Evolutionary conservation across 2,113 vertebrate species (phyloP), one percentile per base, ranked within the genome.

Genomic region (Notothenia coriiceps): DNA sequence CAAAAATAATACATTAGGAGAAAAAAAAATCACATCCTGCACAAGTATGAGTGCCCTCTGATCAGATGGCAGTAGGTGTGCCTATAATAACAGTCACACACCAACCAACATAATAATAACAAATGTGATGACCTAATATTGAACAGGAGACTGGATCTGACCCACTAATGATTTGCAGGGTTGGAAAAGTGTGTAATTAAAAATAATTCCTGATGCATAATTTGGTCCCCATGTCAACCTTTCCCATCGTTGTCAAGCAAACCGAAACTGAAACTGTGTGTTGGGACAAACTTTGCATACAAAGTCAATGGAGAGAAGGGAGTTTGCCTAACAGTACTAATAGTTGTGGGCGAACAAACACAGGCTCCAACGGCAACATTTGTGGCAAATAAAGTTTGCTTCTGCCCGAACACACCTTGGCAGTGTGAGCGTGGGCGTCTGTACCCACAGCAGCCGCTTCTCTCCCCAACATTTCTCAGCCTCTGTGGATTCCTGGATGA

Each of bases 1-100:
- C 95, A 96, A 96, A 96, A 96, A 96, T 96, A 96, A 95, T 96
- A 96, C 95, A 96, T 93, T 86, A 91, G 78, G 83, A 93, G 64
- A 25, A 90, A 92, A 92, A 92, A 83, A 78, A 91, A 92, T 92
- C 88, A 94, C 76, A 61, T 88, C 65, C 85, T 75, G 87, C 89
- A 92, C 77, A 90, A 80, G 73, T 83, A 77, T 65, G 80, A 87
- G 89, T 92, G 90, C 89, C 91, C 79, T 92, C 91, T 89, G 90
- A 82, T 92, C 83, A 88, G 82, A 83, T 70, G 90, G 91, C 93
- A 93, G 91, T 86, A 88, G 70, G 84, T 81, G 80, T 88, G 86
- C 84, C 81, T 63, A 93, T 87, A 67, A 52, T 52, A 91, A 92
- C 87, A 93, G 91, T 92, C 91, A 90, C 86, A 90, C 84, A 85